These are phyloP conservation scores for Halichoeres trimaculatus DNA, from an alignment of 2,113 vertebrate genomes.

Conservation along the genomic window DNA sequence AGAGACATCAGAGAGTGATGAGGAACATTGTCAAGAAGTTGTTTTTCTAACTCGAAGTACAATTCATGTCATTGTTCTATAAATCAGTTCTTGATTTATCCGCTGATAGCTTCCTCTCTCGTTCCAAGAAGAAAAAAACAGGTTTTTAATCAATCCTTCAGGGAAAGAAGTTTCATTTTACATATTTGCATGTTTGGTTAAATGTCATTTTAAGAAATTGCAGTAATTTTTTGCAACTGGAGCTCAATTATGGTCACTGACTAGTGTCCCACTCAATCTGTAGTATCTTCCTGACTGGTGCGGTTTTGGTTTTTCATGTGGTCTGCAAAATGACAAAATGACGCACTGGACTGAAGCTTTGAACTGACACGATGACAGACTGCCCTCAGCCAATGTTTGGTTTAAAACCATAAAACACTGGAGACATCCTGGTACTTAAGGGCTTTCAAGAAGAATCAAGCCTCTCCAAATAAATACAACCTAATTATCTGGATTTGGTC, in stretches of 20 bases:
- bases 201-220: slow-evolving; percentile 11
- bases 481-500: neutral
- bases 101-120: neutral
- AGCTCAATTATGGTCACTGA: slow-evolving; percentile 24
- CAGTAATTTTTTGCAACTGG: slow-evolving; percentile 25
- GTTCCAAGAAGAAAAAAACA: neutral
- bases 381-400: slow-evolving; percentile 45
- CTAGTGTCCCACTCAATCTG: slow-evolving; percentile 22
- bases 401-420: slow-evolving; percentile 45
- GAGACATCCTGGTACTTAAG: slow-evolving; percentile 41
- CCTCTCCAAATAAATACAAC: slow-evolving; percentile 32
- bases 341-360: slow-evolving; percentile 40
- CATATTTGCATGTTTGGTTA: neutral
- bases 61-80: too few relatives aligned
- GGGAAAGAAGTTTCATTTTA: too few relatives aligned
- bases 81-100: neutral
- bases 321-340: slow-evolving; percentile 54
- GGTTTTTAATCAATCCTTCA: too few relatives aligned
- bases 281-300: slow-evolving; percentile 30
- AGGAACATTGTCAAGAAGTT: neutral
- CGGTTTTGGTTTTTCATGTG: slow-evolving; percentile 55
- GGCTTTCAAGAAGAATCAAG: slow-evolving; percentile 21
- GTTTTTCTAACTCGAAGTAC: too few relatives aligned
- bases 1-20: neutral
- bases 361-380: slow-evolving; percentile 56